phyloP scores from a whole-genome alignment of 1,140 invertebrate genomes.

The Drosophila seguyi region DNA sequence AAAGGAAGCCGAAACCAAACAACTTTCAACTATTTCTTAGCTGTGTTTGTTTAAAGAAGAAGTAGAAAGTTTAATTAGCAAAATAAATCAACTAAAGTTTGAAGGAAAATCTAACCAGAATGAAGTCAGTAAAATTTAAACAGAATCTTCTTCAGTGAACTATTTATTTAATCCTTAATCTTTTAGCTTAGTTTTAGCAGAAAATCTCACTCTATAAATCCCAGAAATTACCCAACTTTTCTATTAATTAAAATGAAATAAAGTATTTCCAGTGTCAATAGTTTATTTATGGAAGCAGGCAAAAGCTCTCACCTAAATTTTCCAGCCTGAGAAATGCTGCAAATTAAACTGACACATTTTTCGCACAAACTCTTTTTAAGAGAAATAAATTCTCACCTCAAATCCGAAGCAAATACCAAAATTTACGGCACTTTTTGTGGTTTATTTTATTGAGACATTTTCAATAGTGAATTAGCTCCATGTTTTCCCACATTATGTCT shows the following conservation, averaged over 20 bases:
- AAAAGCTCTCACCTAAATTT: background rate
- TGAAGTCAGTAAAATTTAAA: background rate
- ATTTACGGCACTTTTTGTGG: background rate
- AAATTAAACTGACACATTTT: slow-evolving; percentile 12
- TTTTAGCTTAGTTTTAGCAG: background rate
- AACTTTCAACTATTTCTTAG: background rate
- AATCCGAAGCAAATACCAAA: background rate
- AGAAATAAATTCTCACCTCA: slow-evolving; percentile 12
- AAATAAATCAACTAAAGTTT: background rate
- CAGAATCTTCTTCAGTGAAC: background rate
- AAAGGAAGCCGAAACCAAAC: background rate
- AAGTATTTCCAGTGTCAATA: slow-evolving; percentile 1
- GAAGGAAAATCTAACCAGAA: background rate
- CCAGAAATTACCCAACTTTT: background rate
- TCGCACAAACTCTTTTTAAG: background rate
- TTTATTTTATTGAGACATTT: slow-evolving; percentile 6
- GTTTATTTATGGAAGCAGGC: slow-evolving; percentile 5
- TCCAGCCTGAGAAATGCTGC: background rate
- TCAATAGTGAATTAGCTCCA: background rate
- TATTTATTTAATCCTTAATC: background rate
- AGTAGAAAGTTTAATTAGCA: background rate
- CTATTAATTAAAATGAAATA: background rate
- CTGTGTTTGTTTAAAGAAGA: background rate
- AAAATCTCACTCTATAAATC: background rate
- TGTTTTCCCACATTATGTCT: slow-evolving; percentile 5